These are phyloP conservation scores for Arctopsyche grandis DNA, from an alignment of 1,140 invertebrate genomes.

Conservation along the genomic window DNA sequence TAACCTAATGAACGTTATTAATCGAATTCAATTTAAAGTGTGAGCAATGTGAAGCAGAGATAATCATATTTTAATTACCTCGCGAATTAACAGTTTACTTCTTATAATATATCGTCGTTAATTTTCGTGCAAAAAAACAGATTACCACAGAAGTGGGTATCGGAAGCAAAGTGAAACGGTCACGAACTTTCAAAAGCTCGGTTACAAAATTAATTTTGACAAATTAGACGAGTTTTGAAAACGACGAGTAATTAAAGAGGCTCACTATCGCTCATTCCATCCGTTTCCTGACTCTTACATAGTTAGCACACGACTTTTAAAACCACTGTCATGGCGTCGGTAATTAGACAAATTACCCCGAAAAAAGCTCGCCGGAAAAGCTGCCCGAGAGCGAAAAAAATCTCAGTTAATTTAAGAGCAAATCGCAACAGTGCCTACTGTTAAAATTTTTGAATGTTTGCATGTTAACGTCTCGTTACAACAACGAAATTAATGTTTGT, in stretches of 20 bases:
- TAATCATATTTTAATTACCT: conserved; percentile 21
- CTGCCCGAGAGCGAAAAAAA: background rate
- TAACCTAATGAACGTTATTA: background rate
- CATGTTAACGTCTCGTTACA: conserved; percentile 36
- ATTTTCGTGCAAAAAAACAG: background rate
- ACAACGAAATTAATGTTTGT: conserved; percentile 29
- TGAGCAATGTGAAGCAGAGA: background rate
- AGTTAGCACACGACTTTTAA: background rate
- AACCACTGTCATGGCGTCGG: background rate
- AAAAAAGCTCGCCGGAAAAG: background rate
- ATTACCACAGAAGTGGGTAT: background rate
- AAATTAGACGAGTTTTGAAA: conserved; percentile 10
- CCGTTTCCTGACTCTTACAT: background rate
- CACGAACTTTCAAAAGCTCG: conserved; percentile 14
- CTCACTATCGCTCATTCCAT: background rate
- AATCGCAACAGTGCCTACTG: conserved; percentile 23
- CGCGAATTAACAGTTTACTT: conserved; percentile 18
- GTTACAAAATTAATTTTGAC: conserved; percentile 22
- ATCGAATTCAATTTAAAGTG: background rate
- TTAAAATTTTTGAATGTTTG: conserved; percentile 19
- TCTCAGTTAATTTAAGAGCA: conserved; percentile 8
- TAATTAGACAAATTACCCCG: conserved; percentile 16
- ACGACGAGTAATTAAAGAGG: conserved; percentile 19
- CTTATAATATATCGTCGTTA: background rate
- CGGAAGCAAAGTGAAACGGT: conserved; percentile 20